phyloP scores from a whole-genome alignment of 37 sponge, comb jelly and placozoan species.

The Oscarella lobularis region DNA sequence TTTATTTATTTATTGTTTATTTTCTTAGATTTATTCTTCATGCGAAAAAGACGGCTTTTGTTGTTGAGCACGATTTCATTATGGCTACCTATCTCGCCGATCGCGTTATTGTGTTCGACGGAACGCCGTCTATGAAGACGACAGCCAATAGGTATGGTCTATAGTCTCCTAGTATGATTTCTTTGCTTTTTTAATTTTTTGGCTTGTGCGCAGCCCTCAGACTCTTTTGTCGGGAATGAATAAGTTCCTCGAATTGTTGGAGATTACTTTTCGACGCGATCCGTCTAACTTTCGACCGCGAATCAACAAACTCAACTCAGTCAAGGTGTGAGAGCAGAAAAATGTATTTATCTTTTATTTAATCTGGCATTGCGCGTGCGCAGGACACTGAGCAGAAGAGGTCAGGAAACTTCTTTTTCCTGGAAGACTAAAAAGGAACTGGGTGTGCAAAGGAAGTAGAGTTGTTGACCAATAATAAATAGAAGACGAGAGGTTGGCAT shows the following conservation, averaged over 20 bases:
- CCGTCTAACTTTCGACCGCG: slow-evolving; percentile 86
- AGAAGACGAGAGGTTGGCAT: no score
- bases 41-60: slow-evolving; percentile 99
- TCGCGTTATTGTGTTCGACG: slow-evolving; percentile 94
- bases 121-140: slow-evolving; percentile 74
- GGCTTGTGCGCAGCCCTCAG: slow-evolving; percentile 42
- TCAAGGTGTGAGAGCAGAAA: slow-evolving; percentile 56
- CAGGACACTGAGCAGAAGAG: slow-evolving; percentile 93
- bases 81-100: slow-evolving; percentile 99
- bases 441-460: no score
- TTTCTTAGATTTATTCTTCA: slow-evolving; percentile 80
- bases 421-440: slow-evolving; percentile 70
- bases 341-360: neutral
- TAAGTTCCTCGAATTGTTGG: slow-evolving; percentile 72
- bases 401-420: slow-evolving; percentile 87
- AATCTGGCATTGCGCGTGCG: neutral
- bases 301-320: slow-evolving; percentile 91
- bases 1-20: neutral
- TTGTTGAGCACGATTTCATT: slow-evolving; percentile 99
- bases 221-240: slow-evolving; percentile 88
- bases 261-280: slow-evolving; percentile 94
- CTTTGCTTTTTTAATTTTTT: no score
- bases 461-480: no score
- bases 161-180: neutral
- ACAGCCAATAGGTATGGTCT: slow-evolving; percentile 51